Evolutionary conservation across 2,888 invertebrate species (phyloP), one percentile per base, ranked within the genome.

Genomic region (Anodontia alba): DNA sequence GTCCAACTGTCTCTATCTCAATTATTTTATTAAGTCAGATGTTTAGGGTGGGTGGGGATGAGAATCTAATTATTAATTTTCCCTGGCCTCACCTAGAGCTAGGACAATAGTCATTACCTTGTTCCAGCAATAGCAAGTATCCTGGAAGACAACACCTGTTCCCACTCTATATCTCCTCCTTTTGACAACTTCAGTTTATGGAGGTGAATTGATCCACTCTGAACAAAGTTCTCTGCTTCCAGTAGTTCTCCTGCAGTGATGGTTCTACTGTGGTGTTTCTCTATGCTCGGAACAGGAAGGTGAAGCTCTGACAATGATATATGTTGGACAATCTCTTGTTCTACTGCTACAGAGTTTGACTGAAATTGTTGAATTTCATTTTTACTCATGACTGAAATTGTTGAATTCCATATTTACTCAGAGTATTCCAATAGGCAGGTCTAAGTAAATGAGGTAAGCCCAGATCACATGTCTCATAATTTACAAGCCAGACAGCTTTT

Each of bases 201-300:
- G n/a, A 93, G 81, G 20, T 89, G 86, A 23, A 85, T 83, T 5
- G 87, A 73, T 33, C 92, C 92, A 1, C 88, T 82, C 33, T 88
- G 86, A 31, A 93, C 86, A 67, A 85, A 84, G 83, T 94, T 94
- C 78, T 94, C 94, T 31, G 94, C 90, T 78, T 94, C 93, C 72
- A 92, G 71, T 17, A 33, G 17, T 68, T 80, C 86, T 29, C 89
- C 91, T 36, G 86, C 73, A 31, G 81, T 87, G 12, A 54, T 54
- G 20, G 71, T 49, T 46, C 70, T 68, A 42, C 73, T 68, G 70
- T 76, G 71, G n/a, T 73, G 66, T 67, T 90, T 91, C 33, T 89
- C 87, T 42, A 91, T 84, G 17, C 57, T 78, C 43, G 91, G 89
- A 26, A 88, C 88, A 31, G 93, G 92, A 38, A 94, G 84, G 43